Evolutionary conservation across 1,140 invertebrate genomes (phyloP).

Genomic region (Papilio polyxenes): DNA sequence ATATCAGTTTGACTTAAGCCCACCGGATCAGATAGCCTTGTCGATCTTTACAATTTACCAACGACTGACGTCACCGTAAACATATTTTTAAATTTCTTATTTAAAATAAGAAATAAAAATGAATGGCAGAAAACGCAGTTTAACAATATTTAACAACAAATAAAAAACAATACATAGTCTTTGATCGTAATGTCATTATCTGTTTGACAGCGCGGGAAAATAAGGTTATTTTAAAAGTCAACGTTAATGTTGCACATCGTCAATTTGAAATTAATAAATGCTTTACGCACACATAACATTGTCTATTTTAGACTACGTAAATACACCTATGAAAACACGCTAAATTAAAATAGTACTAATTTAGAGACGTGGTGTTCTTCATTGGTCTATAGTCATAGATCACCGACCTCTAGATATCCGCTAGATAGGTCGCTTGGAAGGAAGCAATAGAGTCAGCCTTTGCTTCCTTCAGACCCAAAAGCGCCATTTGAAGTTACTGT

Average conservation of each 20-base stretch:
- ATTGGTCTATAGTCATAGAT: not conserved
- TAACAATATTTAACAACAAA: not conserved
- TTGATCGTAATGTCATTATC: slow-evolving; percentile 27
- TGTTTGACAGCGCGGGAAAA: slow-evolving; percentile 35
- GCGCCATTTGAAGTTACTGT: too few relatives aligned
- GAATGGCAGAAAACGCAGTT: not conserved
- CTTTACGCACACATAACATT: not conserved
- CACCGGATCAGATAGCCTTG: not conserved
- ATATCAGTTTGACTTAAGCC: not conserved
- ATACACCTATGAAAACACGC: slow-evolving; percentile 23
- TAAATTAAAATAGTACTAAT: not conserved
- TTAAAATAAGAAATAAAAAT: slow-evolving; percentile 22
- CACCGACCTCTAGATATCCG: too few relatives aligned
- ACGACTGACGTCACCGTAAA: not conserved
- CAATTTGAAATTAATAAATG: not conserved
- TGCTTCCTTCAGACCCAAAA: too few relatives aligned
- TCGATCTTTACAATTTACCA: not conserved
- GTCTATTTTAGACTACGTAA: slow-evolving; percentile 17
- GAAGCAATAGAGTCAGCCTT: too few relatives aligned
- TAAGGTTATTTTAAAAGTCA: not conserved
- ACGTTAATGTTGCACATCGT: not conserved
- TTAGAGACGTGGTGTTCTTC: slow-evolving; percentile 23
- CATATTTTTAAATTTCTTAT: slow-evolving; percentile 27
- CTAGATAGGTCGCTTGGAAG: too few relatives aligned
- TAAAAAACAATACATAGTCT: slow-evolving; percentile 5